Base-by-base conservation (phyloP, 2,888 invertebrate species). In the Chloroclysta siterata region DNA sequence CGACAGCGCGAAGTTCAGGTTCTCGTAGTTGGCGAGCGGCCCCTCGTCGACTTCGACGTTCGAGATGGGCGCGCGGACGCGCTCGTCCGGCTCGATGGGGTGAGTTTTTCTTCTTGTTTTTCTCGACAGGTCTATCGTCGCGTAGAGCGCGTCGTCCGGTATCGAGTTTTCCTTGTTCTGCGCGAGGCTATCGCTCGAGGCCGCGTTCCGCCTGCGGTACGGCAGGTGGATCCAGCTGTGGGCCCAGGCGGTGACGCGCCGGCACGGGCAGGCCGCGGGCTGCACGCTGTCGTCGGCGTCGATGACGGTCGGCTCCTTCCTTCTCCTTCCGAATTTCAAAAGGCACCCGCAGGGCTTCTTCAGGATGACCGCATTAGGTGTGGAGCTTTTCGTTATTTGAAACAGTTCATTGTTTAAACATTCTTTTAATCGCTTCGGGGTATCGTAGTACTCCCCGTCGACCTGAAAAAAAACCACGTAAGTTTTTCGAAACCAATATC, bases 1-100 rank as follows among this genome's bases (percentile, higher is more conserved):
- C 0, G 96, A 96, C 73, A 96, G 94, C 60, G 96, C 96, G 83
- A 97, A 97, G 77, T 95, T 95, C 72, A 97, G 93, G 77, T 96
- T 96, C 68, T 95, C 96, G 76, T 96, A 96, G 82, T 95, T 95
- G 3, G 93, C 92, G 13, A 90, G 78, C 3, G 93, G 92, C 0
- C 93, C 93, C 8, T 93, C 89, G 28, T 93, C 86, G 73, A 90
- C 72, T 76, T 90, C 80, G 10, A 78, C 64, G 0, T 69, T 68
- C 1, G 65, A 4, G 79, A 65, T 79, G 83, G 7, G 77, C 57
- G 7, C 46, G 71, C 5, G 11, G 36, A 28, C 53, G 53, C 5
- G 44, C 4, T 71, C 75, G n/a, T 73, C 72, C 3, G 65, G 68
- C n/a, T 77, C 79, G 28, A 75, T 73, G 3, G 76, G 72, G 14